Percentiles rank a stretch among this genome's conserved stretches.
Evolutionary conservation across 2,113 vertebrate genomes (phyloP).

Genomic region (Colossoma macropomum): DNA sequence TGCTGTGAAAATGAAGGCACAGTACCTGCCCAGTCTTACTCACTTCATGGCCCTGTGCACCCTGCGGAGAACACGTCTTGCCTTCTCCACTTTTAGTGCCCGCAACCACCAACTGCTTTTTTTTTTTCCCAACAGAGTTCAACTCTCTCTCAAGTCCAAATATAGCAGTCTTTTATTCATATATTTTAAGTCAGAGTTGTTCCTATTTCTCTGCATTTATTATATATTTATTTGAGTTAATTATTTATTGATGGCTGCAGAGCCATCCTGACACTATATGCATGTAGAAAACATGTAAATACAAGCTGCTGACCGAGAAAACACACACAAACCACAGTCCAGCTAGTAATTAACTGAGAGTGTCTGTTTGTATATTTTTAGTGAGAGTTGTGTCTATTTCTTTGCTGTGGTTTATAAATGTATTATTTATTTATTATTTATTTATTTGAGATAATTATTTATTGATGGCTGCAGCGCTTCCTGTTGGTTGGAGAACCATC

Average conservation of each 20-base stretch:
- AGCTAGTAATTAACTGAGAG: too few relatives aligned
- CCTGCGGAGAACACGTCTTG: not conserved
- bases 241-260: not conserved
- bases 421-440: too few relatives aligned
- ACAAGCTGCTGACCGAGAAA: too few relatives aligned
- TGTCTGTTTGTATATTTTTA: not conserved
- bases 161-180: slow-evolving; percentile 1
- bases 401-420: too few relatives aligned
- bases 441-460: too few relatives aligned
- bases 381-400: too few relatives aligned
- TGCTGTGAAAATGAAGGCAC: not conserved
- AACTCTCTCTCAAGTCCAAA: not conserved
- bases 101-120: not conserved
- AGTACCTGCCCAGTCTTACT: not conserved
- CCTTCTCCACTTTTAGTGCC: not conserved
- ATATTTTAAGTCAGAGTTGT: not conserved
- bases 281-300: too few relatives aligned
- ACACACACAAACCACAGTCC: too few relatives aligned
- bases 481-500: too few relatives aligned
- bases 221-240: not conserved
- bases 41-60: not conserved
- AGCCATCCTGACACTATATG: too few relatives aligned
- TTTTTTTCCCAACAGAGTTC: not conserved
- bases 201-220: not conserved
- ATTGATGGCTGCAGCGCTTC: too few relatives aligned